Percentiles rank a stretch among this genome's conserved stretches.
Conservation (phyloP, 2,797 vertebrate genomes). For the Phalanger gymnotis region DNA sequence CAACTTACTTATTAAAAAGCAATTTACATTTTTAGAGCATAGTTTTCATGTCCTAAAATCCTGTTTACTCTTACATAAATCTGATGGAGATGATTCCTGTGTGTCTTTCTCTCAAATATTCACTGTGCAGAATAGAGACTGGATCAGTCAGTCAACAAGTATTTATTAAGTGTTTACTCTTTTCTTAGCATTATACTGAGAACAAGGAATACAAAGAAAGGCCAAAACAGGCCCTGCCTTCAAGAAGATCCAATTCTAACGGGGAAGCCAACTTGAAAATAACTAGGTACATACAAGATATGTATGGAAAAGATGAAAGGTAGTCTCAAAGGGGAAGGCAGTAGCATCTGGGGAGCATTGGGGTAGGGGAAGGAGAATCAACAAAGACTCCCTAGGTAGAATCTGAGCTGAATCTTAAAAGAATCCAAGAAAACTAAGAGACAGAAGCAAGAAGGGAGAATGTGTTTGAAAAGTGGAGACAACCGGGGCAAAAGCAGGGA, state of each 20-base stretch:
- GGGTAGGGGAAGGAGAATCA: neutral
- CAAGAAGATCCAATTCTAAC: neutral
- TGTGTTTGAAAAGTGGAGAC: neutral
- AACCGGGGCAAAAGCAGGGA: neutral
- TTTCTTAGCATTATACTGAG: neutral
- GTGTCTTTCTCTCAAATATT: neutral
- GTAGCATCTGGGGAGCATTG: neutral
- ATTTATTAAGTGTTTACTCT: neutral
- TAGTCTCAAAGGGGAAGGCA: neutral
- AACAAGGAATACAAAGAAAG: neutral
- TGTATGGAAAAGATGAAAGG: neutral
- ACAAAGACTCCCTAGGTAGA: neutral
- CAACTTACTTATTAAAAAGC: neutral
- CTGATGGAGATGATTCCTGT: neutral
- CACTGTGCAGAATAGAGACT: neutral
- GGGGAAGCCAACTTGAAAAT: neutral
- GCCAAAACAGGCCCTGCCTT: neutral
- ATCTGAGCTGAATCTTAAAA: neutral
- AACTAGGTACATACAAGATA: neutral
- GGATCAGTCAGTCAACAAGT: neutral
- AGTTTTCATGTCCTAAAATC: neutral
- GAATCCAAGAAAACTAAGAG: neutral
- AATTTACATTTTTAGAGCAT: neutral
- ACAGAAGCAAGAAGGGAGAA: neutral
- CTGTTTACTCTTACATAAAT: neutral